Base-by-base conservation (phyloP, 2,113 vertebrate species). In the Brachyistius frenatus region DNA sequence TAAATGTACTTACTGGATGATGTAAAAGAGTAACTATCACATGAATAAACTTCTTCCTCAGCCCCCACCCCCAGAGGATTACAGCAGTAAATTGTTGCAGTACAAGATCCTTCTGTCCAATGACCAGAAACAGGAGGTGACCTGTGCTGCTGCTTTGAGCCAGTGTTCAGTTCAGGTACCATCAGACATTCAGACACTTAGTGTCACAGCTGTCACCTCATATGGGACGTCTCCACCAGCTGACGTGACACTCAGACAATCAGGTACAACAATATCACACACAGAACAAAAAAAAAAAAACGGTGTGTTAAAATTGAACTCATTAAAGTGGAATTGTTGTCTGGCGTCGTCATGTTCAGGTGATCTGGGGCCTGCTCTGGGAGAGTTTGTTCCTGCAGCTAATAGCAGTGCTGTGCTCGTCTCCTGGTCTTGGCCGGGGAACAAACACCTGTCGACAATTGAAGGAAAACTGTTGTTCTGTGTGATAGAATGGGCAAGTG, bases 151-250 rank as follows among this genome's bases (percentile, higher is more conserved):
- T 33, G 14, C 68, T 33, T 32, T 16, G 30, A 87, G n/a, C 10
- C 73, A 57, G 55, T 85, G 76, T 68, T 54, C 41, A n/a, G 56
- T 94, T 53, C 68, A 52, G 39, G 74, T 92, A 32, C 72, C 92
- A 33, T 66, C 46, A 4, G 73, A 23, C 5, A 61, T 90, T 60
- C 70, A 23, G 37, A 14, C 56, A 3, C 39, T 94, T 15, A 87
- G 65, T 16, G 5, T 95, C 77, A 90, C 69, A 13, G 90, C 80
- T 5, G 88, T 93, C 60, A 93, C 92, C 37, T 78, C 70, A 15
- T 89, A 86, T n/a, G 94, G 94, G 8, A 72, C 14, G 1, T 93
- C 94, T 33, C 93, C 93, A 4, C 83, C 90, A 15, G 88, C 94
- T 2, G 4, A 46, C 41, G 73, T 94, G 10, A 86, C 82, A 6